Conservation (phyloP, 2,113 vertebrate species). For the Picathartes gymnocephalus region DNA sequence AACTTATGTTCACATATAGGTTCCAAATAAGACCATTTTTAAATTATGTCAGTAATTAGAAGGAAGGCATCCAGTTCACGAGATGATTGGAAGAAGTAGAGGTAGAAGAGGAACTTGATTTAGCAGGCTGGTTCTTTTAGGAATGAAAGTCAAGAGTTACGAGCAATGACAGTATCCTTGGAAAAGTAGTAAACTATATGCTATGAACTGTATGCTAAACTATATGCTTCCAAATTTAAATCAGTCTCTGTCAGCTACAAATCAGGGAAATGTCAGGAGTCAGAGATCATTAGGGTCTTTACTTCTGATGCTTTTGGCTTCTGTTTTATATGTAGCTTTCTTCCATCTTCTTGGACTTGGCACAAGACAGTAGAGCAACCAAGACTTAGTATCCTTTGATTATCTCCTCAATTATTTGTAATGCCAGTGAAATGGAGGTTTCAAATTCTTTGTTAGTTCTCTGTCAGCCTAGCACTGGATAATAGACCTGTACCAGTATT, state of each 20-base stretch:
- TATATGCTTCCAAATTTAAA: background rate
- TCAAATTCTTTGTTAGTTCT: background rate
- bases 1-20: background rate
- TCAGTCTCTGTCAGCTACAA: background rate
- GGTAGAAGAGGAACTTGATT: background rate
- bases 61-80: background rate
- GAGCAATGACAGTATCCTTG: background rate
- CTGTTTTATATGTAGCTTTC: background rate
- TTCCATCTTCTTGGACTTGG: background rate
- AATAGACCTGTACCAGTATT: background rate
- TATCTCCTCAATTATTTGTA: background rate
- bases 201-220: background rate
- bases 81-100: background rate
- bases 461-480: background rate
- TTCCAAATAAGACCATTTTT: background rate
- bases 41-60: background rate
- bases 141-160: background rate
- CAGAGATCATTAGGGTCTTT: background rate
- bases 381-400: background rate
- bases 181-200: background rate
- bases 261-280: background rate
- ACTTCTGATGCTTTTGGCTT: background rate
- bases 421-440: background rate
- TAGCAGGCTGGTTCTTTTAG: background rate
- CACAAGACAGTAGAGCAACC: background rate